Evolutionary conservation across 2,888 invertebrate genomes (phyloP).

Genomic region (Homarus gammarus): DNA sequence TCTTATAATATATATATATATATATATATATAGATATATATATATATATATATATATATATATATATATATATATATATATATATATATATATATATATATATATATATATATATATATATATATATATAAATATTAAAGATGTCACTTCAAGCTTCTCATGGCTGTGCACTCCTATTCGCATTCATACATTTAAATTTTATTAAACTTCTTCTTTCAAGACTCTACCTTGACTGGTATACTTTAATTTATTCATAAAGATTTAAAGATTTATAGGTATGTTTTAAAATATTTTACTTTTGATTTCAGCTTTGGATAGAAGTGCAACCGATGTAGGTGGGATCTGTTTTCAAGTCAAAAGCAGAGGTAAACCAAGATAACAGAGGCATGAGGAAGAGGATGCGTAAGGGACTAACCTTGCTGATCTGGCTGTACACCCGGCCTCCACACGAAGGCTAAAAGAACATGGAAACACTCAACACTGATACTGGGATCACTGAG

Average conservation of each 20-base stretch:
- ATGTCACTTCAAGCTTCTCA: not conserved
- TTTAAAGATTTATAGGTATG: not conserved
- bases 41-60: conserved; percentile 1
- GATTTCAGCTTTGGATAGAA: not conserved
- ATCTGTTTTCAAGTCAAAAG: not conserved
- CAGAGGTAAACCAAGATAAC: conserved; percentile 9
- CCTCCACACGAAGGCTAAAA: conserved; percentile 75
- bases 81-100: conserved; percentile 8
- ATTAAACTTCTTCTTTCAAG: too few species aligned
- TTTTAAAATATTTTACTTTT: not conserved
- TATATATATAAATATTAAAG: not conserved
- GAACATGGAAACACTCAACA: conserved; percentile 72
- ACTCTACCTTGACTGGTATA: not conserved
- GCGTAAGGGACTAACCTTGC: conserved; percentile 69
- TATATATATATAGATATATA: conserved; percentile 20
- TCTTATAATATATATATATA: not conserved
- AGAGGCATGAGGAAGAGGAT: conserved; percentile 35
- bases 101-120: conserved; percentile 1
- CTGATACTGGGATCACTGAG: conserved; percentile 59
- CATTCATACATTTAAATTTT: not conserved
- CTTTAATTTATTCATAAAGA: not conserved
- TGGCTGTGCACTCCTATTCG: conserved; percentile 1
- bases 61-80: conserved; percentile 14
- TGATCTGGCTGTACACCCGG: conserved; percentile 74
- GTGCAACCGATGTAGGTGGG: not conserved